Evolutionary conservation across 2,888 invertebrate species (phyloP).

Genomic region (Cosmopolites sordidus): DNA sequence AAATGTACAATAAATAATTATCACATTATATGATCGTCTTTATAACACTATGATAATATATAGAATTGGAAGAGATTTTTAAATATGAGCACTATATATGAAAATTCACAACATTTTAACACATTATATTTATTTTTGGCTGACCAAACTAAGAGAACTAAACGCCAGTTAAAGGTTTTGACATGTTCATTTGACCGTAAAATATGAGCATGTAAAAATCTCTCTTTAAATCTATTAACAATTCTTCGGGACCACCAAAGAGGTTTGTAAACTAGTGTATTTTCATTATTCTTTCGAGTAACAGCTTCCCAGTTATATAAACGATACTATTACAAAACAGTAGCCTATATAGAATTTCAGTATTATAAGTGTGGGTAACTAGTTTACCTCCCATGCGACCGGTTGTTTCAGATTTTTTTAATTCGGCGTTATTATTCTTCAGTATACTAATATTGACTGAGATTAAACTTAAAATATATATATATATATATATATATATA

Average conservation of each 20-base stretch:
- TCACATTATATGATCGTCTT: too few relatives aligned
- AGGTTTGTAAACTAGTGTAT: slow-evolving; percentile 2
- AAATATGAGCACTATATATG: too few relatives aligned
- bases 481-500: too few relatives aligned
- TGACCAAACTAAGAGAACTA: not conserved
- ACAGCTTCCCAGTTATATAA: slow-evolving; percentile 4
- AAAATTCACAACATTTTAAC: too few relatives aligned
- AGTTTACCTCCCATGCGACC: not conserved
- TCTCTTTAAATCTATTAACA: slow-evolving; percentile 7
- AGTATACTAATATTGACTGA: too few relatives aligned
- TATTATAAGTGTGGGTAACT: not conserved
- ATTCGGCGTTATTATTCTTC: too few relatives aligned
- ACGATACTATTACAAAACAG: slow-evolving; percentile 8
- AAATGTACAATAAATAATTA: too few relatives aligned
- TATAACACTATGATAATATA: too few relatives aligned
- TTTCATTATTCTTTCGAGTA: slow-evolving; percentile 1
- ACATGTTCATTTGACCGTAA: slow-evolving; percentile 12
- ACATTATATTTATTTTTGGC: too few relatives aligned
- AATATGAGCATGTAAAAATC: slow-evolving; percentile 12
- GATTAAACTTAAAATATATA: too few relatives aligned
- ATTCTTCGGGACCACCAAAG: slow-evolving; percentile 16
- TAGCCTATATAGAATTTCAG: slow-evolving; percentile 3
- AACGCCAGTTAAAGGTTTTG: slow-evolving; percentile 6
- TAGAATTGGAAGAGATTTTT: too few relatives aligned
- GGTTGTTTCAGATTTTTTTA: not conserved